Evolutionary conservation across 2,797 vertebrate genomes (phyloP).

Genomic region (Syndactyla subalaris): DNA sequence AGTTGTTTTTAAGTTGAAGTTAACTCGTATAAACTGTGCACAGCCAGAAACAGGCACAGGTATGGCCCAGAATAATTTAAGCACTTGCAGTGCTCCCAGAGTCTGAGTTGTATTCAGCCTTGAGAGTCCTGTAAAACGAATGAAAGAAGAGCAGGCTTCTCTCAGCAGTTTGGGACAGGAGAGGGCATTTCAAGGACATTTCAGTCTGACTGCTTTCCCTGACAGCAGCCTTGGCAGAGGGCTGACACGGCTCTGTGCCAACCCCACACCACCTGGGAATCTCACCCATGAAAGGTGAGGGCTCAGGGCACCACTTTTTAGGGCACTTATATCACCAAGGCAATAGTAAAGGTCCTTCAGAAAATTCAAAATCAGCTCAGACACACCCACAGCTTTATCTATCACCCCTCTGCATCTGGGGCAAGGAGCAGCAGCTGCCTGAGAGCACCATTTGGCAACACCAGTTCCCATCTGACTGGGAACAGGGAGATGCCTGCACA

Average conservation of each 20-base stretch:
- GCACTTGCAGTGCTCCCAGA: rapidly evolving
- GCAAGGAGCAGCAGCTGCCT: background rate
- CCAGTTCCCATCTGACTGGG: background rate
- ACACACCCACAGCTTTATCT: background rate
- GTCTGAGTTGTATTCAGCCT: background rate
- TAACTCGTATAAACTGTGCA: background rate
- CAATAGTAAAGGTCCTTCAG: background rate
- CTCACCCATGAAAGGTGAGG: rapidly evolving
- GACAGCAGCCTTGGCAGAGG: background rate
- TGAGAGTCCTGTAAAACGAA: background rate
- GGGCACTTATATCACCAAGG: background rate
- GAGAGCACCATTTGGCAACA: background rate
- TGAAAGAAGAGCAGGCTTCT: background rate
- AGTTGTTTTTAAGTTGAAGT: background rate
- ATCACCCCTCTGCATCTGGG: background rate
- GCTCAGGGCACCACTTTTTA: background rate
- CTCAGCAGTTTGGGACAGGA: background rate
- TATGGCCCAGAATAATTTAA: background rate
- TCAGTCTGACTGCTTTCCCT: background rate
- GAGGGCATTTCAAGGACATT: background rate
- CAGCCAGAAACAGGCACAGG: background rate
- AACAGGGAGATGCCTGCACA: background rate
- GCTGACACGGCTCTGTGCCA: rapidly evolving
- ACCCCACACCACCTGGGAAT: background rate
- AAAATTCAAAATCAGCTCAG: background rate